A percentile compares a stretch with the other conserved stretches of the same genome.
Conservation (phyloP, 1,140 invertebrate genomes). For the Rhyacophila brunnea region DNA sequence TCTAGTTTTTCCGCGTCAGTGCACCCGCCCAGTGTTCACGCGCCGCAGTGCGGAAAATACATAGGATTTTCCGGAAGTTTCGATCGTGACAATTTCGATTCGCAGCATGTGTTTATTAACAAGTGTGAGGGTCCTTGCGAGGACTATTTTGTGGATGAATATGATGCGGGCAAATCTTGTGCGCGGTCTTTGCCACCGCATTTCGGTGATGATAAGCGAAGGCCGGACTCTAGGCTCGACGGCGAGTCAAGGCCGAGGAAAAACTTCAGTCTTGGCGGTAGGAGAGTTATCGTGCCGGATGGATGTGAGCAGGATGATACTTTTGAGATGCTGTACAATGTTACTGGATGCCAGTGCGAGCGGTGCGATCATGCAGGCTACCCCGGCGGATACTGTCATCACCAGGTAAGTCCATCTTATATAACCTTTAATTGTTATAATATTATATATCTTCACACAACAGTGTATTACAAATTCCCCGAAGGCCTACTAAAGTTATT, state of each 20-base stretch:
- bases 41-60: slow-evolving; percentile 23
- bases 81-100: slow-evolving; percentile 28
- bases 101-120: slow-evolving; percentile 21
- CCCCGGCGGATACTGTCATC: slow-evolving; percentile 32
- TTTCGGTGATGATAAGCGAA: slow-evolving; percentile 28
- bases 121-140: slow-evolving; percentile 23
- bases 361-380: slow-evolving; percentile 30
- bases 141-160: slow-evolving; percentile 15
- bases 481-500: no score
- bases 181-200: slow-evolving; percentile 30
- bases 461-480: no score
- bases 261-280: slow-evolving; percentile 23
- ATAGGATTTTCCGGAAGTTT: slow-evolving; percentile 15
- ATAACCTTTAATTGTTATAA: no score
- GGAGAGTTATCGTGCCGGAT: slow-evolving; percentile 31
- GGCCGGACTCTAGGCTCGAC: slow-evolving; percentile 8
- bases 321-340: slow-evolving; percentile 30
- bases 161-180: slow-evolving; percentile 20
- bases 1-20: slow-evolving; percentile 14
- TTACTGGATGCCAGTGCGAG: slow-evolving; percentile 32
- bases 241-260: slow-evolving; percentile 26
- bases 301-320: slow-evolving; percentile 30
- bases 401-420: slow-evolving; percentile 25
- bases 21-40: slow-evolving; percentile 13
- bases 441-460: no score